Evolutionary conservation across 2,113 vertebrate genomes (phyloP).

Genomic region (Setophaga coronata): DNA sequence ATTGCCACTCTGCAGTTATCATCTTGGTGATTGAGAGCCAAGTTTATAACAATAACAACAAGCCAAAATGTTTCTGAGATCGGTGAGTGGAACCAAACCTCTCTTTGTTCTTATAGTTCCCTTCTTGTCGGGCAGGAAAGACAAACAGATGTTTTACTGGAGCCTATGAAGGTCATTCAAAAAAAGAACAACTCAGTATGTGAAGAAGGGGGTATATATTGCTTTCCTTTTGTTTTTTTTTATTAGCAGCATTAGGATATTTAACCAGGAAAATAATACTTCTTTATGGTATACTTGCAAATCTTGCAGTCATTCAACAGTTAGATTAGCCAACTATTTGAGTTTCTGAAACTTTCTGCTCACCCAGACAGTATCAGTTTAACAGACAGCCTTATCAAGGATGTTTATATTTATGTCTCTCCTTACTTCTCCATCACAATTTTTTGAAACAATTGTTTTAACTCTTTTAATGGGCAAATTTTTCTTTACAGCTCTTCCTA

Average conservation of each 20-base stretch:
- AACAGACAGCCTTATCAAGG: not conserved
- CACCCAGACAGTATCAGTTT: not conserved
- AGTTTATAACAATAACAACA: not conserved
- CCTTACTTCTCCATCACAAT: not conserved
- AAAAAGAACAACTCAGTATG: not conserved
- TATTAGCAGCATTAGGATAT: not conserved
- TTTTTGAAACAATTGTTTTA: not conserved
- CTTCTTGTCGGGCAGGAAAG: not conserved
- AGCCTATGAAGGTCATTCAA: not conserved
- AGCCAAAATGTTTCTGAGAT: not conserved
- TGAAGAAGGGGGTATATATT: not conserved
- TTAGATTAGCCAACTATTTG: not conserved
- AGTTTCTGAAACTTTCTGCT: not conserved
- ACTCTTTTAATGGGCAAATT: not conserved
- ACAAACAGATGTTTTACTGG: not conserved
- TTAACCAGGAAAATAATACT: not conserved
- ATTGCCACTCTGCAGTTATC: not conserved
- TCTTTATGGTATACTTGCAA: not conserved
- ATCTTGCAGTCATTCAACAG: not conserved
- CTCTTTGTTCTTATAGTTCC: not conserved
- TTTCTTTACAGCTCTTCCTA: not conserved
- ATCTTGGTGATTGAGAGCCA: not conserved
- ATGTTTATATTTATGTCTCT: not conserved
- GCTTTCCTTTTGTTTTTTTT: not conserved
- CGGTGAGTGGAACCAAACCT: not conserved